These are phyloP conservation scores for Tautogolabrus adspersus DNA, from an alignment of 2,113 vertebrate genomes.

Conservation along the genomic window DNA sequence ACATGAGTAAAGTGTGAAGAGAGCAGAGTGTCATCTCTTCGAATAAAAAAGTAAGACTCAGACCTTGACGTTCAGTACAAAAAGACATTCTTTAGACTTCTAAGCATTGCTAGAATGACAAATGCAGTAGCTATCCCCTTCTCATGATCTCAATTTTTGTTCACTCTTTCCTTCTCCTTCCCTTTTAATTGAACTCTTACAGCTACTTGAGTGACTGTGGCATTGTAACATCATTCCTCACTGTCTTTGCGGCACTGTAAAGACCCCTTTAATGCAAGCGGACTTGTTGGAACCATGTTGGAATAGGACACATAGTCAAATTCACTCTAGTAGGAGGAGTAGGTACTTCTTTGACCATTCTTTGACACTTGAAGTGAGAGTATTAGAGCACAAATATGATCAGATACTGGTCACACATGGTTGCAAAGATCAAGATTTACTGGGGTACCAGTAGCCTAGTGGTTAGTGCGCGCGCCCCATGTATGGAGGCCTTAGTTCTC, in stretches of 20 bases:
- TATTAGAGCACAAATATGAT: no score
- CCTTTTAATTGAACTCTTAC: neutral
- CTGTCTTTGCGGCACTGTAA: conserved; percentile 34
- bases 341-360: neutral
- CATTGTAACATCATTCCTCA: neutral
- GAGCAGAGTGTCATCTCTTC: neutral
- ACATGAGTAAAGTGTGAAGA: no score
- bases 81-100: conserved; percentile 1
- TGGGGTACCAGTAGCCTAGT: no score
- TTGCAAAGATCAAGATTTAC: neutral
- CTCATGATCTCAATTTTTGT: no score
- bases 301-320: conserved; percentile 8
- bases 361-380: no score
- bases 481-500: no score
- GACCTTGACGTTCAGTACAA: neutral
- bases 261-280: conserved; percentile 33
- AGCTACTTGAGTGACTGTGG: conserved; percentile 1
- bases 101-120: neutral
- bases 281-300: neutral
- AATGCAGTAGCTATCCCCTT: neutral
- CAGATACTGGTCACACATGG: no score
- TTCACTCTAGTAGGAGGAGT: neutral
- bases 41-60: neutral
- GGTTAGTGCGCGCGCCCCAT: no score
- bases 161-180: neutral